Conservation (phyloP, 2,888 invertebrate species). For the Stenodera caucasica region DNA sequence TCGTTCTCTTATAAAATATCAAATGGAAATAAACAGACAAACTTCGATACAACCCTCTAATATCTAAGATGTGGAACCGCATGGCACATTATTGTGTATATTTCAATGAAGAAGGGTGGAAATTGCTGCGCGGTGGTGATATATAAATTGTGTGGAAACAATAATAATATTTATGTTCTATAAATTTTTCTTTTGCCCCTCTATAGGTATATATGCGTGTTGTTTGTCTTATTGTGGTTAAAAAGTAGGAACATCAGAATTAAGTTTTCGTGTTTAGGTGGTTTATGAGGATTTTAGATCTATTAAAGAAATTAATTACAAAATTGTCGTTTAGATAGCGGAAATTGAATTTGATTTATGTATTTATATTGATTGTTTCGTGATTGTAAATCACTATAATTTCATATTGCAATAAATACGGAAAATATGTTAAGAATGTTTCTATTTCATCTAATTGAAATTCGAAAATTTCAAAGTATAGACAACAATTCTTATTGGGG, state of each 20-base stretch:
- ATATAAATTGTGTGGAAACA: neutral
- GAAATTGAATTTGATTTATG: neutral
- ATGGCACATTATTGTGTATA: conserved; percentile 15
- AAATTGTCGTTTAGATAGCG: neutral
- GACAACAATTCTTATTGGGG: too few relatives aligned
- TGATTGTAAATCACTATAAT: neutral
- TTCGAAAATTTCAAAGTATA: too few relatives aligned
- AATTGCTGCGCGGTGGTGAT: conserved; percentile 16
- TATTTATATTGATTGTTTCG: neutral
- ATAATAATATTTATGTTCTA: neutral
- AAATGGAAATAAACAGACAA: conserved; percentile 43
- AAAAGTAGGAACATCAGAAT: neutral
- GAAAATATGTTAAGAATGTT: neutral
- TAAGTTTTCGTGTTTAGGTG: neutral
- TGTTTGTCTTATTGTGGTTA: neutral
- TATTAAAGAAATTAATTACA: conserved; percentile 1
- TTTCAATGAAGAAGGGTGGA: conserved; percentile 5
- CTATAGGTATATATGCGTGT: neutral
- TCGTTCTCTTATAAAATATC: conserved; percentile 41
- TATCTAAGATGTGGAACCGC: conserved; percentile 24
- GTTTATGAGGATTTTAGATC: neutral
- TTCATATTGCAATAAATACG: neutral
- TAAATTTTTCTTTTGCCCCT: neutral
- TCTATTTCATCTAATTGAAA: too few relatives aligned
- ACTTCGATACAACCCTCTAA: conserved; percentile 33